Base-by-base conservation (phyloP, 2,888 invertebrate species). In the Gonocerus acuteangulatus region DNA sequence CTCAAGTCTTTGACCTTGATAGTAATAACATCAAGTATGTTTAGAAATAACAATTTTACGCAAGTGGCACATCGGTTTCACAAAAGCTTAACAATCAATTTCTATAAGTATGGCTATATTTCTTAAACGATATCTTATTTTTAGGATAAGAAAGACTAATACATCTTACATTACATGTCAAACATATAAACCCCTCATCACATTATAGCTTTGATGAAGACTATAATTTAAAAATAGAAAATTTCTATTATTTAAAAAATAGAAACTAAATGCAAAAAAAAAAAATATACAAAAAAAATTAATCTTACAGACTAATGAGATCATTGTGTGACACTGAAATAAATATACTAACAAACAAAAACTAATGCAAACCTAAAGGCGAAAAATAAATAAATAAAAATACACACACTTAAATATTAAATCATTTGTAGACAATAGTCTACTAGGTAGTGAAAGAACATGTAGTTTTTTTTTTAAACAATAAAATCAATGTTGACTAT, bases 171-270 rank as follows among this genome's bases (percentile, higher is more conserved):
- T 42, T 16, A 4, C 3, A 42, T 9, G 15, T 54, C 22, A 15
- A 22, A 34, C 34, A 42, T 34, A 21, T 27, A 36, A 1, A 39
- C 54, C 22, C 22, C 22, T 62, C 59, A 64, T 64, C 65, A 65
- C 65, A 65, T 52, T 65, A 42, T 62, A 62, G 65, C 65, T 65
- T 65, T 65, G 65, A 65, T 63, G 65, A 63, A 61, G 47, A 47
- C 34, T n/a, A 47, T 47, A 21, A 15, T 47, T 18, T 2, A 7
- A 47, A 15, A 47, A 44, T 13, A 44, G 6, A 44, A 44, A n/a
- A n/a, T n/a, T n/a, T n/a, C n/a, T n/a, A n/a, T n/a, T n/a, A n/a
- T 15, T 4, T n/a, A 39, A 4, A 15, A 3, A n/a, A 39, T 9
- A 39, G n/a, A 39, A n/a, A 39, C n/a, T 39, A 39, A 9, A 39